Conservation (phyloP, 2,113 vertebrate species). For the Ciconia maguari region DNA sequence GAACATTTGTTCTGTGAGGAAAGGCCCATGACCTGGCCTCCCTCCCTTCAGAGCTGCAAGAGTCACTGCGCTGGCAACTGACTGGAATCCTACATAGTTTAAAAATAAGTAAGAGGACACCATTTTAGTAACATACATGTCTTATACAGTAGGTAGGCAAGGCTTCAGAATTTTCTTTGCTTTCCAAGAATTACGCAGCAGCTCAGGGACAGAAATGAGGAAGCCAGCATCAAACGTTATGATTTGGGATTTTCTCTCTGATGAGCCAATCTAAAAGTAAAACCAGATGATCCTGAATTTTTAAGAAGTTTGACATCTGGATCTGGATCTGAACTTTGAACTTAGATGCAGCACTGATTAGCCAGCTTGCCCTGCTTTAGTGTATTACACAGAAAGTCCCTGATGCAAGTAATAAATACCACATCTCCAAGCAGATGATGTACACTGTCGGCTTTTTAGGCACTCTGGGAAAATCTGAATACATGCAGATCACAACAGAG, state of each 20-base stretch:
- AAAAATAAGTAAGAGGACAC: neutral
- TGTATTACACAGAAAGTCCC: neutral
- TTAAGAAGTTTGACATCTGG: neutral
- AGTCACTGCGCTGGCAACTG: neutral
- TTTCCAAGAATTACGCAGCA: neutral
- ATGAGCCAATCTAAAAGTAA: neutral
- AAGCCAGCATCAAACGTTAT: neutral
- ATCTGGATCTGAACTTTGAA: neutral
- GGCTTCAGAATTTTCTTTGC: neutral
- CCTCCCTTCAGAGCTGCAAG: neutral
- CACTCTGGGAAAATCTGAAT: neutral
- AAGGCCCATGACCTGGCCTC: no score
- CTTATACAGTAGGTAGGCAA: neutral
- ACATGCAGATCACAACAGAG: neutral
- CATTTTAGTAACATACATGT: neutral
- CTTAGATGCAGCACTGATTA: neutral
- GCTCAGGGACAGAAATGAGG: neutral
- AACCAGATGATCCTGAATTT: neutral
- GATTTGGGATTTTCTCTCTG: neutral
- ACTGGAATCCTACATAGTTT: neutral
- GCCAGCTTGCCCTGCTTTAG: neutral
- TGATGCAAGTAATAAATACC: neutral
- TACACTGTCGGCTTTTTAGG: neutral
- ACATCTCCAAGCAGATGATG: neutral
- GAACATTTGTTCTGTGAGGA: neutral